Evolutionary conservation across 2,888 invertebrate genomes (phyloP).

Genomic region (Drosophila quasianomalipes): DNA sequence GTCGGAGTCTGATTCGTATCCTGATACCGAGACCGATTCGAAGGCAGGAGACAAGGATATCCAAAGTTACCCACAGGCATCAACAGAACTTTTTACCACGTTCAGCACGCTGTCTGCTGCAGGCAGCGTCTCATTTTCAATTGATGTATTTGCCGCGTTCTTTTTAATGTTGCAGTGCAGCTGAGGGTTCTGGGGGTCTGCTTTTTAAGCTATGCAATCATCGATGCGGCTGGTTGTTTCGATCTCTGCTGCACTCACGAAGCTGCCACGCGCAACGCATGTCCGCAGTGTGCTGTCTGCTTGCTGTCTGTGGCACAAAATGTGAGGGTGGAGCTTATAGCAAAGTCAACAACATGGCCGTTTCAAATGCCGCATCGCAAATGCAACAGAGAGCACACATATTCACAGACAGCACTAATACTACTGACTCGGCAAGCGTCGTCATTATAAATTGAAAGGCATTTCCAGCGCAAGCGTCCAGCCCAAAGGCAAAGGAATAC

Average conservation of each 20-base stretch:
- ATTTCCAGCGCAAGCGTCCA: conserved; percentile 57
- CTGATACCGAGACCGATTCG: conserved; percentile 4
- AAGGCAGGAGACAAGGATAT: conserved; percentile 5
- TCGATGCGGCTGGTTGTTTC: conserved; percentile 59
- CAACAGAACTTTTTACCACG: neutral
- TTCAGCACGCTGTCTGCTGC: conserved; percentile 37
- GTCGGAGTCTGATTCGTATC: neutral
- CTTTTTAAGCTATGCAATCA: conserved; percentile 72
- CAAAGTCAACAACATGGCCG: conserved; percentile 42
- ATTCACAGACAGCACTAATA: conserved; percentile 33
- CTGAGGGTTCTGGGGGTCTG: conserved; percentile 9
- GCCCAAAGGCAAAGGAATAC: conserved; percentile 28
- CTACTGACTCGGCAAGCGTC: conserved; percentile 42
- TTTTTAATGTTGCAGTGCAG: conserved; percentile 39
- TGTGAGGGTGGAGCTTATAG: neutral
- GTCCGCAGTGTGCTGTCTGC: conserved; percentile 38
- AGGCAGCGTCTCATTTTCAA: conserved; percentile 63
- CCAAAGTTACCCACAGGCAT: neutral
- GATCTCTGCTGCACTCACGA: conserved; percentile 43
- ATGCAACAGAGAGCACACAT: conserved; percentile 63
- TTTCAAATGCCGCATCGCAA: conserved; percentile 65
- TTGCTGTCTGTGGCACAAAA: conserved; percentile 26
- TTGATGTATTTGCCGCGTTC: conserved; percentile 58
- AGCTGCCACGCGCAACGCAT: conserved; percentile 55
- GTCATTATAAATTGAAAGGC: conserved; percentile 78